phyloP scores from a whole-genome alignment of 2,113 vertebrate species.

The Todiramphus chloris region DNA sequence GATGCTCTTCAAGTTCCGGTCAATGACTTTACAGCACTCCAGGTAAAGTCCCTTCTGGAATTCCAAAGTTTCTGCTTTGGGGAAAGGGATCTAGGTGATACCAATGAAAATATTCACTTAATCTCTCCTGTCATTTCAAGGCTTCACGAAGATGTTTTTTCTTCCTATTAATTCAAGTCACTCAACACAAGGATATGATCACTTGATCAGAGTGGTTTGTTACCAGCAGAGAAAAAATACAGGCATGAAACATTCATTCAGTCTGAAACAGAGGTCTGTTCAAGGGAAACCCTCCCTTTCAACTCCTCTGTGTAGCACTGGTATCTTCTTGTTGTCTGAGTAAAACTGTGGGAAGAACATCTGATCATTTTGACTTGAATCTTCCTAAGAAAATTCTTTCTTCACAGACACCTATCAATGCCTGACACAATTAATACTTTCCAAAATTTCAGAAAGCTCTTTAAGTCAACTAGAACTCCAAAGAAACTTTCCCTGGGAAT shows the following conservation, averaged over 20 bases:
- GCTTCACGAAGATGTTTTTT: not conserved
- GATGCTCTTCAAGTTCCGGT: not conserved
- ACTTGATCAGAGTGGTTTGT: not conserved
- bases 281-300: not conserved
- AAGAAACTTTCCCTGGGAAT: conserved; percentile 1
- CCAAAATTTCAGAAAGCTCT: not conserved
- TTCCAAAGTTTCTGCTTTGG: not conserved
- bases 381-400: not conserved
- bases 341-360: not conserved
- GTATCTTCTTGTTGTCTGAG: not conserved
- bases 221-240: not conserved
- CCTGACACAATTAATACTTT: not conserved
- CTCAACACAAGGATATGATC: not conserved
- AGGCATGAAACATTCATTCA: not conserved
- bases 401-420: not conserved
- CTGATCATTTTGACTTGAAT: not conserved
- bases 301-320: not conserved
- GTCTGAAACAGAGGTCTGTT: not conserved
- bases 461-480: not conserved
- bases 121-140: not conserved
- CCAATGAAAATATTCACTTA: not conserved
- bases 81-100: not conserved
- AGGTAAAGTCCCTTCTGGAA: not conserved
- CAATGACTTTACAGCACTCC: not conserved
- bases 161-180: not conserved